Evolutionary conservation across 1,140 invertebrate species (phyloP), one percentile per base, ranked within the genome.

Genomic region (Drosophila pandora): DNA sequence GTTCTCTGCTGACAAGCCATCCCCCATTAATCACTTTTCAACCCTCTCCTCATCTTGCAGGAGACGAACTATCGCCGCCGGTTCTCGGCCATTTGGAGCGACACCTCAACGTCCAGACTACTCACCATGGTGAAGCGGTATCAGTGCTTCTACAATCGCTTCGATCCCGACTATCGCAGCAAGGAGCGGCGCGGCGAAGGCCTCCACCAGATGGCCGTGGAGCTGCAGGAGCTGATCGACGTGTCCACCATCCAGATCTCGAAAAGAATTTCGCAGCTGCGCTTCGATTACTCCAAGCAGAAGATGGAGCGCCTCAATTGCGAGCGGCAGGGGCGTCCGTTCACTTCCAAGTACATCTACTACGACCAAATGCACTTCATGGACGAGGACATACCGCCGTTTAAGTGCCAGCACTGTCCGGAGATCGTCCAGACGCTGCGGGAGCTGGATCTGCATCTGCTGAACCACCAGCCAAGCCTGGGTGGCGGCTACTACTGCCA

Each of bases 251-350:
- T 91, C 34, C 90, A 91, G 57, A 91, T 91, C 37, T 91, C 90
- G 2, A 91, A 91, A 50, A 85, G 90, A 30, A 90, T 91, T 7
- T 91, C 90, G 0, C 90, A 91, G 57, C 56, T 91, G 47, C 90
- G 90, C 39, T 91, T 91, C 23, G 90, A 91, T 34, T 91, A 91
- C 55, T 90, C 89, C 23, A 91, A 90, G 13, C 90, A 91, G 53
- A 91, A 91, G 45, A 72, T 76, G 52, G 90, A 91, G 28, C 76
- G 90, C 6, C 23, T 91, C 10, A 77, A 78, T 23, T 85, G 90
- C 43, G 90, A 91, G 7, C 82, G 80, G 0, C 61, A 64, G 21
- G 80, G 79, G 6, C 79, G 79, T n/a, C 76, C 76, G 32, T 91
- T 91, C 39, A 63, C 79, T 45, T 76, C 90, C 6, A 88, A 76